Evolutionary conservation across 2,113 vertebrate species (phyloP).

Genomic region (Colius striatus): DNA sequence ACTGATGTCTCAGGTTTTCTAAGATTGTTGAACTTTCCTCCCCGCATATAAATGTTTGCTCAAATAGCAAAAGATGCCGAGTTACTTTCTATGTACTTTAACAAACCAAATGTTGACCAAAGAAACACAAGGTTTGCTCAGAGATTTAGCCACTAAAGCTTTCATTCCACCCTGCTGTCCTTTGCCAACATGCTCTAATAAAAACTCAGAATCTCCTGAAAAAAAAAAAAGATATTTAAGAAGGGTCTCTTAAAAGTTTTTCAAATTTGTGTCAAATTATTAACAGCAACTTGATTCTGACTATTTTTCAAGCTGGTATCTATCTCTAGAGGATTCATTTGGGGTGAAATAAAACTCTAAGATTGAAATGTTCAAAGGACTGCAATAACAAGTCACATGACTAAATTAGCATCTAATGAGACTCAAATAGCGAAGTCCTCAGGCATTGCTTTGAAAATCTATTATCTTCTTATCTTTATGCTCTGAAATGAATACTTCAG

Average conservation of each 20-base stretch:
- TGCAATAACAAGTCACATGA: constrained; percentile 43
- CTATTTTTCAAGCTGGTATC: not conserved
- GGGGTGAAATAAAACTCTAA: constrained; percentile 33
- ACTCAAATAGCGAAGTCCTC: constrained; percentile 42
- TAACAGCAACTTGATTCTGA: not conserved
- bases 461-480: constrained; percentile 48
- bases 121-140: not conserved
- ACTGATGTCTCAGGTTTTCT: not conserved
- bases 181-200: not conserved
- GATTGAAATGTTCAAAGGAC: constrained; percentile 39
- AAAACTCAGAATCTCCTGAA: not conserved
- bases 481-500: constrained; percentile 51
- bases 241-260: not conserved
- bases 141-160: not conserved
- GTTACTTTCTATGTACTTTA: not conserved
- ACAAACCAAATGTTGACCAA: not conserved
- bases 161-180: not conserved
- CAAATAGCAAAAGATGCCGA: not conserved
- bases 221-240: not conserved
- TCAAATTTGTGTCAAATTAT: not conserved
- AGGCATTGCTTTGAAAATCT: constrained; percentile 46
- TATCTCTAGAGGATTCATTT: not conserved
- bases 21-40: not conserved
- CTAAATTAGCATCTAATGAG: constrained; percentile 54
- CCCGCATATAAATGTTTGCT: not conserved